phyloP scores from a whole-genome alignment of 2,113 vertebrate species.

The Oncorhynchus nerka region DNA sequence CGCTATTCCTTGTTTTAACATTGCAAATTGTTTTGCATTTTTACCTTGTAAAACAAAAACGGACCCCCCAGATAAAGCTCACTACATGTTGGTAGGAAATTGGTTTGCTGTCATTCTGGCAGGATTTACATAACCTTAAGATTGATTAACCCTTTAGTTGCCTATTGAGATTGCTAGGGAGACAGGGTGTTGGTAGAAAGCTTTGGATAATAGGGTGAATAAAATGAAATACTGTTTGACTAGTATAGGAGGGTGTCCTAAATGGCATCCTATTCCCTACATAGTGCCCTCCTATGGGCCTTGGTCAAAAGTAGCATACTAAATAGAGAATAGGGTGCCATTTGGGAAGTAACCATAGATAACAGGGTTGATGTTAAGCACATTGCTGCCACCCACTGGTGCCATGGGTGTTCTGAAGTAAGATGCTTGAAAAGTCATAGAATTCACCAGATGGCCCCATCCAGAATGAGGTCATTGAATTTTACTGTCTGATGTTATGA shows the following conservation, averaged over 20 bases:
- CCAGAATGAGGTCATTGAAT: background rate
- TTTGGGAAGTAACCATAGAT: background rate
- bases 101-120: background rate
- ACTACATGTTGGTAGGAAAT: background rate
- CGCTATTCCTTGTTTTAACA: constrained; percentile 32
- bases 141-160: constrained; percentile 7
- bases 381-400: constrained; percentile 16
- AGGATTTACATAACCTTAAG: too few relatives aligned
- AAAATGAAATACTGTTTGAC: constrained; percentile 25
- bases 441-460: background rate
- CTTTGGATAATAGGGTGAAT: constrained; percentile 39
- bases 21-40: background rate
- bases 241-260: background rate
- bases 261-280: background rate
- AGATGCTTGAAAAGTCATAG: background rate
- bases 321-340: background rate
- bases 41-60: background rate
- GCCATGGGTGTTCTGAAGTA: constrained; percentile 25
- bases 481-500: background rate
- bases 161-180: constrained; percentile 56
- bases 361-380: background rate
- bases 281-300: too few relatives aligned
- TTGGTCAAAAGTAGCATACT: too few relatives aligned
- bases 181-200: constrained; percentile 32
- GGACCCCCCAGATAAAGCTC: background rate